Conservation (phyloP, 1,140 invertebrate genomes). For the Procambarus clarkii region DNA sequence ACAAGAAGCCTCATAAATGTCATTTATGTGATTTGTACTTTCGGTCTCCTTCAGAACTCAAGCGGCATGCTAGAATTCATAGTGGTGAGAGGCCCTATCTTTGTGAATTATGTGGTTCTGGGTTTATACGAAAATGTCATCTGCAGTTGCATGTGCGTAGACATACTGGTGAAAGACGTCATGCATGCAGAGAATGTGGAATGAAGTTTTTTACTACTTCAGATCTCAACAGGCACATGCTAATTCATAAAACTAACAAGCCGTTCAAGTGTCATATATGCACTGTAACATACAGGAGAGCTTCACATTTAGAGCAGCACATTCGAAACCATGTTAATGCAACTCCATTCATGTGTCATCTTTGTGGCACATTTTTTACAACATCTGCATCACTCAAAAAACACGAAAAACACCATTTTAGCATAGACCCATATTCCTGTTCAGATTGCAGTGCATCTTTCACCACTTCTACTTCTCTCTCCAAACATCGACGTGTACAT, state of each 20-base stretch:
- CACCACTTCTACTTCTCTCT: conserved; percentile 17
- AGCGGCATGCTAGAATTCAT: conserved; percentile 23
- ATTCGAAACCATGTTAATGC: conserved; percentile 17
- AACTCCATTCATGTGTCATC: neutral
- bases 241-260: conserved; percentile 5
- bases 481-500: conserved; percentile 13
- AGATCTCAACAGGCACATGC: neutral
- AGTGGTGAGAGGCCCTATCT: conserved; percentile 19
- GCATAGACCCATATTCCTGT: conserved; percentile 10
- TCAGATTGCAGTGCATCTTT: conserved; percentile 14
- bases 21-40: conserved; percentile 4
- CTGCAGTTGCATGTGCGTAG: conserved; percentile 3
- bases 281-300: neutral
- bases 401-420: conserved; percentile 23
- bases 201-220: conserved; percentile 25
- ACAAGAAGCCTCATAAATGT: neutral
- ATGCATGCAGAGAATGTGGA: conserved; percentile 6
- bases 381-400: neutral
- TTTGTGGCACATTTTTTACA: conserved; percentile 14
- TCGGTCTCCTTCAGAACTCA: conserved; percentile 6
- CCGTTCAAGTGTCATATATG: conserved; percentile 14
- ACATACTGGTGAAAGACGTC: conserved; percentile 14
- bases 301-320: conserved; percentile 24
- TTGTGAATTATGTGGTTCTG: conserved; percentile 23
- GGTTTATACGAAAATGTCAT: conserved; percentile 22